Conservation (phyloP, 2,888 invertebrate genomes). For the Taphrorychus bicolor region DNA sequence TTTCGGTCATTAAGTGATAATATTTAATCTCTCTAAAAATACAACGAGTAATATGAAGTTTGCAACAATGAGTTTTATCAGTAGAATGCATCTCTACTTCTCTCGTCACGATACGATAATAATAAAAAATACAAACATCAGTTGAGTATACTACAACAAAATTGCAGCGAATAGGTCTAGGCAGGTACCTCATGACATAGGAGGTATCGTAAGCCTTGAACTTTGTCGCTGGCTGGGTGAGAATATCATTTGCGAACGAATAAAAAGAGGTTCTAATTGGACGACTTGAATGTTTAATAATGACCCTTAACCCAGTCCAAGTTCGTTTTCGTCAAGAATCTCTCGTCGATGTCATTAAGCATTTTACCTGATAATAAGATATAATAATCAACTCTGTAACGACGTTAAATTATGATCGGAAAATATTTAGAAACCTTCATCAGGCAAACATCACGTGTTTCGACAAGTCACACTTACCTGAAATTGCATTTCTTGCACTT, state of each 20-base stretch:
- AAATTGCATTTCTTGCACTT: constrained; percentile 92
- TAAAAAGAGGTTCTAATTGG: too few relatives aligned
- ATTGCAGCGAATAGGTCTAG: background rate
- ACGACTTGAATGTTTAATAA: too few relatives aligned
- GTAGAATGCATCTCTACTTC: background rate
- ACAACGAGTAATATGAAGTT: too few relatives aligned
- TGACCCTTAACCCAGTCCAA: too few relatives aligned
- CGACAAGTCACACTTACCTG: constrained; percentile 65
- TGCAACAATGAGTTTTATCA: too few relatives aligned
- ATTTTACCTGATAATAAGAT: background rate
- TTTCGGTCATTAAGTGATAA: background rate
- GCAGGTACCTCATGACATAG: background rate
- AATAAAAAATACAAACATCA: too few relatives aligned
- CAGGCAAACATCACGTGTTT: background rate
- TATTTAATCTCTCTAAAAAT: background rate
- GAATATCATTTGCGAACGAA: too few relatives aligned
- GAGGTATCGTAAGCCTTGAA: too few relatives aligned
- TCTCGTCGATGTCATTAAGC: too few relatives aligned
- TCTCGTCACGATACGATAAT: background rate
- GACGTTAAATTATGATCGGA: background rate
- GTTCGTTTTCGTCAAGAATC: too few relatives aligned
- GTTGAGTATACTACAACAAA: too few relatives aligned
- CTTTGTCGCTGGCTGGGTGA: too few relatives aligned
- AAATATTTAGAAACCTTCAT: background rate
- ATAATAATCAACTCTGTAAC: background rate